Evolutionary conservation across 2,888 invertebrate species (phyloP), one percentile per base, ranked within the genome.

Genomic region (Andrena trimmerana): DNA sequence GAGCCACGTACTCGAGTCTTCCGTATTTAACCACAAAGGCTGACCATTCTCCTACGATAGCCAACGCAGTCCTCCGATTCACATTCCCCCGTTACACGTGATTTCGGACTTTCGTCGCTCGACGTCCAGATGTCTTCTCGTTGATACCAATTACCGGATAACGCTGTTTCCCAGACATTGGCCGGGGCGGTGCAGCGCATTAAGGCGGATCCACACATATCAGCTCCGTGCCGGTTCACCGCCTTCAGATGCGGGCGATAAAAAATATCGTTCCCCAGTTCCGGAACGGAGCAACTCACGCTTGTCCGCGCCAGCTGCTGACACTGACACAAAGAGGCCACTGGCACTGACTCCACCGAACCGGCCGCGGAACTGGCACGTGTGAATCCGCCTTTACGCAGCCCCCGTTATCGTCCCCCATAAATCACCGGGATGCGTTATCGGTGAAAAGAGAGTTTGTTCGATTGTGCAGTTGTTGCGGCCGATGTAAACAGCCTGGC

Each of bases 351-450:
- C 42, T 13, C 4, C 42, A 42, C 42, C 42, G 42, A 16, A 42
- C 13, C 42, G 13, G 42, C 13, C 42, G 13, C 42, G 42, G 13
- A 13, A 42, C 42, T 1, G 42, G 4, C 1, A 42, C 16, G 42
- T 16, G 42, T 42, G 42, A 0, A 42, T 3, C 42, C 16, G 42
- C 16, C 42, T 42, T 42, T 16, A 42, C 42, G 0, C 42, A 42
- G 42, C 42, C 78, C 78, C 75, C 79, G 79, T 85, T 90, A 90
- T 90, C 88, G 84, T 57, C 78, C 71, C 67, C 78, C 86, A 91
- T 90, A 90, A 91, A 91, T 91, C 89, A 90, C 69, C 79, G 16
- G 73, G 66, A 80, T 78, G 77, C 62, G 85, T 89, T 91, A 90
- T 91, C 91, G 88, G 76, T 65, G 74, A 74, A 81, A 85, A 82